Conservation (phyloP, 2,888 invertebrate species). For the Apodemia mormo region DNA sequence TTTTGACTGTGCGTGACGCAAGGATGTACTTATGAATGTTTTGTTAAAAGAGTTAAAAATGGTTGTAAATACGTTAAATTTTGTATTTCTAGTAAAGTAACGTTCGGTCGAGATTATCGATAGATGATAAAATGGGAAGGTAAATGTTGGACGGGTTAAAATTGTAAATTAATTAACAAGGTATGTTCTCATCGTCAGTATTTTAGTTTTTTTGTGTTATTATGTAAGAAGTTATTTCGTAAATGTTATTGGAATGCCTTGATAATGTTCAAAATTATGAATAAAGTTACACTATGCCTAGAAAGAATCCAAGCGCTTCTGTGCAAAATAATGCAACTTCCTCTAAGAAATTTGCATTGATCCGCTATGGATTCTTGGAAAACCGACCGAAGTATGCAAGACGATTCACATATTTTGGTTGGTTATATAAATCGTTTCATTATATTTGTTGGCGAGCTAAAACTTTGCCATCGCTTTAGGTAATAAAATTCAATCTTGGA, state of each 20-base stretch:
- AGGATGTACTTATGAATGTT: slow-evolving; percentile 79
- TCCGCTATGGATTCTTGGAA: slow-evolving; percentile 66
- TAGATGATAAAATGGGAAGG: slow-evolving; percentile 58
- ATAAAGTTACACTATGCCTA: slow-evolving; percentile 21
- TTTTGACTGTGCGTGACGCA: slow-evolving; percentile 72
- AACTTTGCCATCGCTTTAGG: slow-evolving; percentile 60
- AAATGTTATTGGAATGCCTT: slow-evolving; percentile 43
- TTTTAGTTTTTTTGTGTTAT: slow-evolving; percentile 43
- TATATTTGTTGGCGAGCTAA: slow-evolving; percentile 34
- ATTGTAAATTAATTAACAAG: slow-evolving; percentile 56
- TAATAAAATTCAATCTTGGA: slow-evolving; percentile 55
- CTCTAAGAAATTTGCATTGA: slow-evolving; percentile 76
- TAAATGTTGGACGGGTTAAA: slow-evolving; percentile 53
- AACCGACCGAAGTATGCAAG: slow-evolving; percentile 42
- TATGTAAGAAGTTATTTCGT: slow-evolving; percentile 37
- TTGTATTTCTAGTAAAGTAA: slow-evolving; percentile 81
- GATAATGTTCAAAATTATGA: slow-evolving; percentile 39
- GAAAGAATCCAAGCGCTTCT: slow-evolving; percentile 68
- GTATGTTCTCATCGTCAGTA: slow-evolving; percentile 55
- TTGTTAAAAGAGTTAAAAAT: slow-evolving; percentile 72
- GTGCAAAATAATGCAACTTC: slow-evolving; percentile 77
- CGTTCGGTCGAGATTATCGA: slow-evolving; percentile 70
- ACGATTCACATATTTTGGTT: slow-evolving; percentile 37
- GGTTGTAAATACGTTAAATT: slow-evolving; percentile 82
- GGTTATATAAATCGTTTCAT: slow-evolving; percentile 33